phyloP scores from a whole-genome alignment of 2,888 invertebrate species.

The Synanthedon myopaeformis region DNA sequence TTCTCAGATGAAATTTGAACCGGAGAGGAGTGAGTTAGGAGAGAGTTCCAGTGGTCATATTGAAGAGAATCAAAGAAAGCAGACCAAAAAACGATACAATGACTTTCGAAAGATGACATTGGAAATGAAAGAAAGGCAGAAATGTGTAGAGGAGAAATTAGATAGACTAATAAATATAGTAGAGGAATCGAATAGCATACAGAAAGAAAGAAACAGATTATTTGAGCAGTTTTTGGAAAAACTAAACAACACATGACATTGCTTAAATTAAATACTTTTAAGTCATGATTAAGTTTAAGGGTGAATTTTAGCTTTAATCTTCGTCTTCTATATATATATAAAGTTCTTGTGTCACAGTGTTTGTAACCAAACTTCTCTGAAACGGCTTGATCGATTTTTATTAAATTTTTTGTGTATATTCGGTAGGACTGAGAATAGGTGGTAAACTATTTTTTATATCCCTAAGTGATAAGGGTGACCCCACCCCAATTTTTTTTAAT shows the following conservation, averaged over 20 bases:
- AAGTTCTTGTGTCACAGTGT: no score
- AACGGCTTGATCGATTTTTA: no score
- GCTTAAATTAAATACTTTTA: conserved; percentile 7
- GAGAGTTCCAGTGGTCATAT: conserved; percentile 30
- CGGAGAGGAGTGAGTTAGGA: conserved; percentile 23
- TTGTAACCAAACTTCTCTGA: no score
- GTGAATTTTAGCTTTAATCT: neutral
- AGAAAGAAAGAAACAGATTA: conserved; percentile 49
- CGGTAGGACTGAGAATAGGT: no score
- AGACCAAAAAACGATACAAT: conserved; percentile 36
- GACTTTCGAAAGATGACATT: conserved; percentile 49
- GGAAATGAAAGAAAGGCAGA: conserved; percentile 55
- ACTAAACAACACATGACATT: conserved; percentile 22
- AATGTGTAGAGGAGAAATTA: conserved; percentile 52
- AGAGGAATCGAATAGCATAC: conserved; percentile 59
- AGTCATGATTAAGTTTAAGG: neutral
- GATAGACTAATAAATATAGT: conserved; percentile 58
- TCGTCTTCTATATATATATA: no score
- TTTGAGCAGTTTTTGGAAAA: conserved; percentile 54
- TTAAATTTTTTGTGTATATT: no score
- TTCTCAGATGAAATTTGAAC: conserved; percentile 25
- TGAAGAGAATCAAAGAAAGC: conserved; percentile 36
- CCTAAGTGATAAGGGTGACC: no score
- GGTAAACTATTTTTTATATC: no score
- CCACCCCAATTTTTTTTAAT: no score